Conservation (phyloP, 2,113 vertebrate genomes). For the Oryzias javanicus region DNA sequence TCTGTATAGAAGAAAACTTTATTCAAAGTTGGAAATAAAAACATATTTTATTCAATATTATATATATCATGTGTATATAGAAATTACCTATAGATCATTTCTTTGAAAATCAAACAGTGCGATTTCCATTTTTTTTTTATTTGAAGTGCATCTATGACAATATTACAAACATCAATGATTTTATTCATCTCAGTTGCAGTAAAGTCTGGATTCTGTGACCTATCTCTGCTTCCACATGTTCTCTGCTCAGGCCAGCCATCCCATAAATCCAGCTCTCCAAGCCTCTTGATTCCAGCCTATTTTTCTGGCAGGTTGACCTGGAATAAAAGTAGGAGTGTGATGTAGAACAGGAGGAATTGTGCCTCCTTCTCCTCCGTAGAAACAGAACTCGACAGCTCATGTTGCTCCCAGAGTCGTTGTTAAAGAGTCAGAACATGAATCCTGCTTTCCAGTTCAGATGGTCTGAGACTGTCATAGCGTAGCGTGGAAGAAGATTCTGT, state of each 20-base stretch:
- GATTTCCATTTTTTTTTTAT: too few relatives aligned
- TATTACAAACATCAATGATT: not conserved
- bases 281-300: too few relatives aligned
- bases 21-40: too few relatives aligned
- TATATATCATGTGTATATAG: too few relatives aligned
- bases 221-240: conserved; percentile 17
- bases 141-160: too few relatives aligned
- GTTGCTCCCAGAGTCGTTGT: conserved; percentile 38
- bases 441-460: conserved; percentile 21
- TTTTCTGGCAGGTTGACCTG: conserved; percentile 26
- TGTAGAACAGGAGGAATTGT: conserved; percentile 7
- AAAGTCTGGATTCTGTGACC: conserved; percentile 21
- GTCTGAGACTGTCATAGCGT: conserved; percentile 9
- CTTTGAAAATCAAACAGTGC: too few relatives aligned
- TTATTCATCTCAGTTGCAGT: conserved; percentile 19
- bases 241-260: conserved; percentile 9
- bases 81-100: too few relatives aligned
- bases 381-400: conserved; percentile 19
- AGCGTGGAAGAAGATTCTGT: too few relatives aligned
- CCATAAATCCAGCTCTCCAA: too few relatives aligned
- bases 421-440: conserved; percentile 47
- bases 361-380: conserved; percentile 21
- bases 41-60: too few relatives aligned
- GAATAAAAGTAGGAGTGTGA: conserved; percentile 6
- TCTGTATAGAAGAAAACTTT: too few relatives aligned